Percentiles rank a stretch among this genome's conserved stretches.
Conservation (phyloP, 23 tunicate species). For the Styela clava region DNA sequence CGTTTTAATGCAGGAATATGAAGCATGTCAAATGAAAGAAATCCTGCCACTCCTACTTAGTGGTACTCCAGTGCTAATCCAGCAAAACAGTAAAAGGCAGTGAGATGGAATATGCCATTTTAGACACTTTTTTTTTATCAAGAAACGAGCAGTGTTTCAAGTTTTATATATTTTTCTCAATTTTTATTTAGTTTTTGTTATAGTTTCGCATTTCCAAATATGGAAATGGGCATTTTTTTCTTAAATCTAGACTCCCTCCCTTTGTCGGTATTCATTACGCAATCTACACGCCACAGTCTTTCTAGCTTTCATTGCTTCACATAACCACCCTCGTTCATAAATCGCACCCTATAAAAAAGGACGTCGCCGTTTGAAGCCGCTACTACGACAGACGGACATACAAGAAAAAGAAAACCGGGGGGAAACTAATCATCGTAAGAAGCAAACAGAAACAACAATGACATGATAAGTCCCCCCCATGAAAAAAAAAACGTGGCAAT, state of each 20-base stretch:
- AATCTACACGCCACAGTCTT: constrained; percentile 1
- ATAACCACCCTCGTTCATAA: not conserved
- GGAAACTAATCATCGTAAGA: too few relatives aligned
- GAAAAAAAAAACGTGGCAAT: not conserved
- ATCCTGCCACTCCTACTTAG: constrained; percentile 10
- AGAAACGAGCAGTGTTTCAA: not conserved
- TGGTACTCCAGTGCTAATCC: not conserved
- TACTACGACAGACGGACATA: too few relatives aligned
- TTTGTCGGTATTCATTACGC: not conserved
- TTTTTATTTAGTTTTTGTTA: not conserved
- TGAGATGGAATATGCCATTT: constrained; percentile 8
- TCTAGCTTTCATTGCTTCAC: not conserved
- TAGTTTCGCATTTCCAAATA: not conserved
- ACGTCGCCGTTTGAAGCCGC: too few relatives aligned
- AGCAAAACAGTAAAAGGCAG: constrained; percentile 17
- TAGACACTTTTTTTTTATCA: not conserved
- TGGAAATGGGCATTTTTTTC: not conserved
- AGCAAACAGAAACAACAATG: not conserved
- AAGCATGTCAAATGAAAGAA: too few relatives aligned
- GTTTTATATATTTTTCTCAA: not conserved
- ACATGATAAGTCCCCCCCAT: not conserved
- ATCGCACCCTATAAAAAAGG: not conserved
- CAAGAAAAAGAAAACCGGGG: too few relatives aligned
- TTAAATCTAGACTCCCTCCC: not conserved
- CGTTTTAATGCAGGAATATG: too few relatives aligned